Base-by-base conservation (phyloP, 2,888 invertebrate species). In the Theretra japonica region DNA sequence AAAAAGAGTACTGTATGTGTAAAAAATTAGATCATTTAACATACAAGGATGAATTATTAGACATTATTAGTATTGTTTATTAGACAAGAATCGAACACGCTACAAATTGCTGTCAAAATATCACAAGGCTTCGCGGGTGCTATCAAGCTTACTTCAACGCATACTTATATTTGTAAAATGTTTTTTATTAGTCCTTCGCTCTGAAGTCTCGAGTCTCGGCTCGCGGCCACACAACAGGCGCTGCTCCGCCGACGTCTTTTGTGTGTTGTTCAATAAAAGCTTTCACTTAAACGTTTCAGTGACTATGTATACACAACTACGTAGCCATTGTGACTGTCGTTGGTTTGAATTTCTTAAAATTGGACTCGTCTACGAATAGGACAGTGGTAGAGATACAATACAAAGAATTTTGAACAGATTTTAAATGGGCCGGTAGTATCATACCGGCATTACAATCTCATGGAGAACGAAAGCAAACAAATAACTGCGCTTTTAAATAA, bases 261-360 rank as follows among this genome's bases (percentile, higher is more conserved):
- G 65, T 65, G 41, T 41, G 65, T 21, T 65, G 11, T 65, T 65
- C 65, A 41, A 48, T 65, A 65, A 48, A 48, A 33, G 62, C 23
- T 23, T 48, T 23, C 21, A 23, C 23, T 65, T n/a, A 48, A 65
- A 65, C 41, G 41, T 23, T 48, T 23, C 23, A 25, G 11, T 11
- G 21, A n/a, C 62, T 15, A 11, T 21, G 41, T 41, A n/a, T 41
- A 21, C 15, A 50, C 21, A 62, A 11, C 1, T 23, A 23, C 23
- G n/a, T 59, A 15, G 41, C 41, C 41, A 41, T 59, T 21, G 17
- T 48, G 8, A 21, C 41, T 4, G 23, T 23, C 15, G 65, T 65
- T 17, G 4, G 21, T 23, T 17, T 23, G 41, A 17, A 41, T 4
- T 41, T 21, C 41, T 65, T 5, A 23, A 62, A 41, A 33, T 48